These are phyloP conservation scores for Melipona bicolor DNA, from an alignment of 2,888 invertebrate genomes.

Conservation along the genomic window DNA sequence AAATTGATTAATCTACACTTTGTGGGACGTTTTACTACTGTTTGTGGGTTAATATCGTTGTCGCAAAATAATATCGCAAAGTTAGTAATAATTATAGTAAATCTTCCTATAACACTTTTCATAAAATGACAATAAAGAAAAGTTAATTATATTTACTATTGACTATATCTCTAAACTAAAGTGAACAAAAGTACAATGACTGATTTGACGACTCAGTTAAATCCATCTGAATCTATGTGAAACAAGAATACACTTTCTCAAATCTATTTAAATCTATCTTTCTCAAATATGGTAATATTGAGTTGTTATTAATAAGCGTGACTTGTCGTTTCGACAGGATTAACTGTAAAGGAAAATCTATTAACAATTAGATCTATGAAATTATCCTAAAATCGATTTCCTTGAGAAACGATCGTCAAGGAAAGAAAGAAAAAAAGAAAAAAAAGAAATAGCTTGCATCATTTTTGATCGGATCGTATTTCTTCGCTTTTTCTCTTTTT, in stretches of 20 bases:
- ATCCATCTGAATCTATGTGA: too few species aligned
- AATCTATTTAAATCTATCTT: not conserved
- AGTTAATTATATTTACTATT: fast-evolving
- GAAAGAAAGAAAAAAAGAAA: too few species aligned
- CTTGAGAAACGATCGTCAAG: not conserved
- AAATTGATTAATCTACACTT: too few species aligned
- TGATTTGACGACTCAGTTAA: too few species aligned
- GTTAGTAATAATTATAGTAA: not conserved
- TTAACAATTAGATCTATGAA: not conserved
- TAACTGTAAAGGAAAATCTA: too few species aligned
- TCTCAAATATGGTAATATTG: too few species aligned
- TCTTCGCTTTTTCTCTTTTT: too few species aligned
- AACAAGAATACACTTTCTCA: not conserved
- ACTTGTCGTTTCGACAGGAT: not conserved
- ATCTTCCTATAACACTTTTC: not conserved
- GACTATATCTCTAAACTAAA: not conserved
- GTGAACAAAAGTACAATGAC: too few species aligned
- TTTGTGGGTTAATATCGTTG: not conserved
- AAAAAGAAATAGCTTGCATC: too few species aligned
- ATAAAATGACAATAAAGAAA: not conserved
- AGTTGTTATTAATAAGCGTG: not conserved
- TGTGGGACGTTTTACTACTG: too few species aligned
- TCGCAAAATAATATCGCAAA: not conserved
- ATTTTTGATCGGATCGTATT: too few species aligned
- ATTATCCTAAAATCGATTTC: not conserved